Conservation (phyloP, 2,797 vertebrate species). For the Enteromius unitaeniatus region DNA sequence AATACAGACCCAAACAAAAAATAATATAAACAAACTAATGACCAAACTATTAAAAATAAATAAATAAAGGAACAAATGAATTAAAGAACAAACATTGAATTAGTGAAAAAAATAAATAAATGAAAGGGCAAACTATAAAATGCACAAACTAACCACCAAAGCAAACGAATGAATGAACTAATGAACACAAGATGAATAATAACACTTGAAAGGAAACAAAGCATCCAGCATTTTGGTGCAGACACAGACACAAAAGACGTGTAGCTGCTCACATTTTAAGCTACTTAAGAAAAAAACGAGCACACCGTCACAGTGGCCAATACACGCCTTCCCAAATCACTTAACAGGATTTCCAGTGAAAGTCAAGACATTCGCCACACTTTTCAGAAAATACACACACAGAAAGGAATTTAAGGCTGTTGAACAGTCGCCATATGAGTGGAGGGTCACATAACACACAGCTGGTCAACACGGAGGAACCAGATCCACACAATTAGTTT, state of each 20-base stretch:
- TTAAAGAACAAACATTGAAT: background rate
- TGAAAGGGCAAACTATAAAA: background rate
- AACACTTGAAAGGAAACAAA: background rate
- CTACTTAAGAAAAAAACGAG: conserved; percentile 24
- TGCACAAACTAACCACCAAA: background rate
- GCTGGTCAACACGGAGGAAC: conserved; percentile 19
- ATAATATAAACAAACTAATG: background rate
- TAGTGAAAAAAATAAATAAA: background rate
- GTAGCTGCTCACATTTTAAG: conserved; percentile 4
- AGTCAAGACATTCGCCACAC: conserved; percentile 25
- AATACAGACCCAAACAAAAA: no score
- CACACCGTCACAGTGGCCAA: conserved; percentile 18
- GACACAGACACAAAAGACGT: background rate
- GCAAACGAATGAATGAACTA: background rate
- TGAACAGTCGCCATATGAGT: conserved; percentile 6
- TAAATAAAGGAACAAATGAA: background rate
- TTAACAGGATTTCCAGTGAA: conserved; percentile 47
- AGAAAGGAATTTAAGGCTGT: conserved; percentile 25
- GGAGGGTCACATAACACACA: conserved; percentile 6
- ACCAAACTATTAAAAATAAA: background rate
- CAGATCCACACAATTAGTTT: background rate
- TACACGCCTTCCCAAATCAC: conserved; percentile 30
- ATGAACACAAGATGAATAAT: background rate
- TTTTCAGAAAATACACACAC: conserved; percentile 26
- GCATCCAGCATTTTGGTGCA: background rate